These are phyloP conservation scores for Cantharis lateralis DNA, from an alignment of 2,888 invertebrate genomes.

Conservation along the genomic window DNA sequence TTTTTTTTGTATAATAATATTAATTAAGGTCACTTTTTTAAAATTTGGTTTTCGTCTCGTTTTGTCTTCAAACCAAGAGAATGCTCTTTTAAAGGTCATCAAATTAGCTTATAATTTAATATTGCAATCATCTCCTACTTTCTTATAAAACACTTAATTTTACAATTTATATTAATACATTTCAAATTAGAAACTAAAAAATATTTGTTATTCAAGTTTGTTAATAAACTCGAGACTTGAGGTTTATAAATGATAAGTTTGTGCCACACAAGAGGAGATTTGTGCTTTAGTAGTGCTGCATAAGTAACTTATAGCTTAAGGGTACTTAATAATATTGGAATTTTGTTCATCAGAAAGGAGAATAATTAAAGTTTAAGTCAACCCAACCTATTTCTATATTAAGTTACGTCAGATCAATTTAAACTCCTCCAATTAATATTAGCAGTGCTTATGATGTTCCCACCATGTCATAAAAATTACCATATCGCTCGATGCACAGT, in stretches of 20 bases:
- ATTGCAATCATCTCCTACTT: neutral
- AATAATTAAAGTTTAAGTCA: constrained; percentile 8
- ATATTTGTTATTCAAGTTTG: neutral
- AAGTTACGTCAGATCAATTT: neutral
- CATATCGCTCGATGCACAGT: neutral
- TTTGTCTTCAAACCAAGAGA: neutral
- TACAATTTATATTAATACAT: neutral
- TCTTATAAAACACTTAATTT: neutral
- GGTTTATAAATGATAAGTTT: neutral
- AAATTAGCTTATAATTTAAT: neutral
- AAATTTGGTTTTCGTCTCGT: neutral
- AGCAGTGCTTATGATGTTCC: neutral
- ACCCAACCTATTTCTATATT: neutral
- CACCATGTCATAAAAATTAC: neutral
- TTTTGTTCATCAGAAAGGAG: constrained; percentile 4
- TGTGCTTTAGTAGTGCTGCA: constrained; percentile 3
- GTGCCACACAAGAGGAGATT: neutral
- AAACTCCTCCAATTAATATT: neutral
- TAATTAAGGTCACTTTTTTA: constrained; percentile 1
- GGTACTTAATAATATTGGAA: constrained; percentile 11
- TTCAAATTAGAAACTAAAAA: neutral
- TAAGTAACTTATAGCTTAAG: constrained; percentile 11
- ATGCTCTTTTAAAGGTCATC: neutral
- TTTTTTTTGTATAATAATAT: neutral
- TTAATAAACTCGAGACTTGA: neutral